Percentiles rank a stretch among this genome's conserved stretches.
These are phyloP conservation scores for Ricordea florida DNA, from an alignment of 92 coral and sea anemone species.

Conservation along the genomic window DNA sequence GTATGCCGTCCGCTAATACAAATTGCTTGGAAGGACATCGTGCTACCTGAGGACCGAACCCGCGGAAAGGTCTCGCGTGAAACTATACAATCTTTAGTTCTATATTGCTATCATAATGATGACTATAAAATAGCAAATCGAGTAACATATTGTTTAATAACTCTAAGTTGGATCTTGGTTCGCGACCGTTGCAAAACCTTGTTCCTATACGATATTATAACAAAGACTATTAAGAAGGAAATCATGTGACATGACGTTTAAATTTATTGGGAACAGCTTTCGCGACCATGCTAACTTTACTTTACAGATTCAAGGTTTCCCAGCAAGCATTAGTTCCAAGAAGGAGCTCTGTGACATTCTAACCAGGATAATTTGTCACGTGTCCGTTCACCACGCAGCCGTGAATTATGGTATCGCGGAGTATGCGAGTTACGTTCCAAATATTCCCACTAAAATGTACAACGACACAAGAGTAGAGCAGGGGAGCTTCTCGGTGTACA, in stretches of 20 bases:
- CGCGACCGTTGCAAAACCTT: too few species aligned
- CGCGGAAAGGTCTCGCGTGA: too few species aligned
- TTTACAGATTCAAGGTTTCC: conserved; percentile 53
- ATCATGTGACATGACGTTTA: neutral
- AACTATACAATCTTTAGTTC: too few species aligned
- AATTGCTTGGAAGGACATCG: too few species aligned
- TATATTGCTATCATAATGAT: too few species aligned
- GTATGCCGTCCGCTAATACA: too few species aligned
- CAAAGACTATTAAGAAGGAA: neutral
- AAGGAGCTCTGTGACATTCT: conserved; percentile 20
- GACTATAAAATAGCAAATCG: too few species aligned
- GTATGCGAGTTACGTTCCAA: conserved; percentile 39
- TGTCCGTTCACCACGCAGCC: conserved; percentile 32
- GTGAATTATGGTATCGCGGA: conserved; percentile 34
- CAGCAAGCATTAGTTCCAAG: conserved; percentile 9
- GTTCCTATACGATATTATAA: too few species aligned
- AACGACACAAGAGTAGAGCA: conserved; percentile 49
- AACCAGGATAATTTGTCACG: conserved; percentile 27
- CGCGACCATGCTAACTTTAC: neutral
- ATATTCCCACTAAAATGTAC: conserved; percentile 53
- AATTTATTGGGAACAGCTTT: neutral
- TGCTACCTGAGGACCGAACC: too few species aligned
- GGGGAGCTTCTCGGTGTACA: conserved; percentile 26
- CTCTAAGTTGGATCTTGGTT: too few species aligned
- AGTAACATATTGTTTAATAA: neutral